Conservation (phyloP, 92 coral and sea anemone genomes). For the Palythoa grandiflora region DNA sequence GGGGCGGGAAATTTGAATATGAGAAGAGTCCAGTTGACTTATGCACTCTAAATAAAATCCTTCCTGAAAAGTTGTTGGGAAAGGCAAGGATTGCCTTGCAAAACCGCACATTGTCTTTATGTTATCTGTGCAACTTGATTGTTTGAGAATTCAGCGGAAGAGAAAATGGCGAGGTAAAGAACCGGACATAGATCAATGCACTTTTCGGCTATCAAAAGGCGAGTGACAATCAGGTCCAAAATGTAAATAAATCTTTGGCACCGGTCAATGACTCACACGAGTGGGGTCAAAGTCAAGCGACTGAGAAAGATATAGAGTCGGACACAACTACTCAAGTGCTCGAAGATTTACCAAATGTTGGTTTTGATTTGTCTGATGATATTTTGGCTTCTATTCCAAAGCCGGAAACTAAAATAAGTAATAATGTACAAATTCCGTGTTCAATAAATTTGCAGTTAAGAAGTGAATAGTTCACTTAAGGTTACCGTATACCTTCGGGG, state of each 20-base stretch:
- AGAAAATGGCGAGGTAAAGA: slow-evolving; percentile 57
- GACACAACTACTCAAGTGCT: slow-evolving; percentile 45
- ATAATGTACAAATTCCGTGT: slow-evolving; percentile 57
- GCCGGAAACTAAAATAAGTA: slow-evolving; percentile 44
- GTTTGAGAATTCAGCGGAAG: slow-evolving; percentile 53
- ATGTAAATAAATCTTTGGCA: slow-evolving; percentile 44
- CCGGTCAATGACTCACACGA: not conserved
- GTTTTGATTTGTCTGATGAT: slow-evolving; percentile 56
- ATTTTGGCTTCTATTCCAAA: not conserved
- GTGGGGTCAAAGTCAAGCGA: slow-evolving; percentile 45
- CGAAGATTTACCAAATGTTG: not conserved
- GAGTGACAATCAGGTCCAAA: slow-evolving; percentile 46
- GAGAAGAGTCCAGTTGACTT: not conserved
- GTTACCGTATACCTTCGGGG: no score
- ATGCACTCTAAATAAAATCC: not conserved
- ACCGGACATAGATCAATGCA: slow-evolving; percentile 61
- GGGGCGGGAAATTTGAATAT: slow-evolving; percentile 23
- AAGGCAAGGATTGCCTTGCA: slow-evolving; percentile 59
- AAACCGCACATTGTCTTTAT: slow-evolving; percentile 64
- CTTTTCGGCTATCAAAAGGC: slow-evolving; percentile 54
- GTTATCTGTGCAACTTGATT: slow-evolving; percentile 57
- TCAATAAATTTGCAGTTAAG: slow-evolving; percentile 13
- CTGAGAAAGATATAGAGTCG: slow-evolving; percentile 53
- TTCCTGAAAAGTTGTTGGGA: slow-evolving; percentile 61
- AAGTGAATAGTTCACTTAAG: no score